phyloP scores from a whole-genome alignment of 1,140 invertebrate genomes.

The Trigoniulus corallinus region DNA sequence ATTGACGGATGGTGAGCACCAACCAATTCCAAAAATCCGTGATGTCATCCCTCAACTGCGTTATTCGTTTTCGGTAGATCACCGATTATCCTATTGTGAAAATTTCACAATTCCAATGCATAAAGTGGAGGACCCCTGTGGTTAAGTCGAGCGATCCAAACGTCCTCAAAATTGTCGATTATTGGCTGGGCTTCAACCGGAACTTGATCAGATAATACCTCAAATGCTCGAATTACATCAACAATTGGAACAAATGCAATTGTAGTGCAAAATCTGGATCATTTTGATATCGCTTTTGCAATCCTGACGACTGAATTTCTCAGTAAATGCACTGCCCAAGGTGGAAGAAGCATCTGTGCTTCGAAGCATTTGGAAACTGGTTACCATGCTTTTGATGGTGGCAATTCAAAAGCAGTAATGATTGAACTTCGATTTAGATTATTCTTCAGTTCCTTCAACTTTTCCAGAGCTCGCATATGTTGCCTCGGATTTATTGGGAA shows the following conservation, averaged over 20 bases:
- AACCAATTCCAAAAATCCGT: neutral
- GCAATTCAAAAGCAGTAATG: neutral
- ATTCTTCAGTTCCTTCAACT: neutral
- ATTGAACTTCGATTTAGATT: neutral
- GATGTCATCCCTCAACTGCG: slow-evolving; percentile 3
- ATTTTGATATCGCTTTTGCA: neutral
- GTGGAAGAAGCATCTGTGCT: neutral
- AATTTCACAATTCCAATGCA: neutral
- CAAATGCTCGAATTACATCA: neutral
- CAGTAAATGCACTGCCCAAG: neutral
- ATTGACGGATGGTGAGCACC: slow-evolving; percentile 1
- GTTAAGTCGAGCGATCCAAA: neutral
- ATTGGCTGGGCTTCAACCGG: neutral
- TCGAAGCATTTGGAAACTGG: neutral
- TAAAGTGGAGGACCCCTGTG: no score
- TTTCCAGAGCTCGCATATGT: neutral
- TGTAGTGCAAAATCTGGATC: neutral
- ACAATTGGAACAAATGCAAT: neutral
- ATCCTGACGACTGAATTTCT: neutral
- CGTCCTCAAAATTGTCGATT: neutral
- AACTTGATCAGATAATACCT: neutral
- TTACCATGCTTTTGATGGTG: neutral
- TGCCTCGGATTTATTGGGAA: neutral
- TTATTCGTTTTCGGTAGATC: slow-evolving; percentile 6
- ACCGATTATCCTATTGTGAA: neutral